Conservation (phyloP, 1,140 invertebrate genomes). For the Bombus huntii region DNA sequence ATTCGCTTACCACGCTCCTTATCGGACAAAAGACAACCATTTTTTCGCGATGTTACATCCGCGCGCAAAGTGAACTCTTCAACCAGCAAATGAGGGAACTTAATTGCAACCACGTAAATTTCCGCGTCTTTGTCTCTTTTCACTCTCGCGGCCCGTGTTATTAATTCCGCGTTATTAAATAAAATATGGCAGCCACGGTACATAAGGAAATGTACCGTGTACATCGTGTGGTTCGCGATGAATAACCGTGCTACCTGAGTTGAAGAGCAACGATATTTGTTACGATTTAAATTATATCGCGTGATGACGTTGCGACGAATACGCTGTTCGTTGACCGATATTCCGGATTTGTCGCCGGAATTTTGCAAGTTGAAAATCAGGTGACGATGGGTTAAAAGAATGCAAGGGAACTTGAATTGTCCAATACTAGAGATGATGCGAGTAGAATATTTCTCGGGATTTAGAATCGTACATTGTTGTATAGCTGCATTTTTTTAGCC, state of each 20-base stretch:
- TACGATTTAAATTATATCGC: constrained; percentile 12
- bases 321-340: constrained; percentile 10
- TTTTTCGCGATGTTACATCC: neutral
- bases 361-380: neutral
- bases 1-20: too few species aligned
- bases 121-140: neutral
- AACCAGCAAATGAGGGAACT: neutral
- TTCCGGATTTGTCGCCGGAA: constrained; percentile 5
- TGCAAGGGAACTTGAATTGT: neutral
- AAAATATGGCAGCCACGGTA: neutral
- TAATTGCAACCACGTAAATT: neutral
- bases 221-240: neutral
- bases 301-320: neutral
- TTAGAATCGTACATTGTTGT: too few species aligned
- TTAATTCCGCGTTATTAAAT: constrained; percentile 36
- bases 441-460: neutral
- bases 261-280: constrained; percentile 35
- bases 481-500: too few species aligned
- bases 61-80: neutral
- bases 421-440: neutral
- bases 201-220: neutral
- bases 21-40: neutral
- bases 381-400: neutral
- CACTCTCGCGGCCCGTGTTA: neutral
- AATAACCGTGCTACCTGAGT: neutral